Base-by-base conservation (phyloP, 2,797 vertebrate genomes). In the Galagoides demidoff region DNA sequence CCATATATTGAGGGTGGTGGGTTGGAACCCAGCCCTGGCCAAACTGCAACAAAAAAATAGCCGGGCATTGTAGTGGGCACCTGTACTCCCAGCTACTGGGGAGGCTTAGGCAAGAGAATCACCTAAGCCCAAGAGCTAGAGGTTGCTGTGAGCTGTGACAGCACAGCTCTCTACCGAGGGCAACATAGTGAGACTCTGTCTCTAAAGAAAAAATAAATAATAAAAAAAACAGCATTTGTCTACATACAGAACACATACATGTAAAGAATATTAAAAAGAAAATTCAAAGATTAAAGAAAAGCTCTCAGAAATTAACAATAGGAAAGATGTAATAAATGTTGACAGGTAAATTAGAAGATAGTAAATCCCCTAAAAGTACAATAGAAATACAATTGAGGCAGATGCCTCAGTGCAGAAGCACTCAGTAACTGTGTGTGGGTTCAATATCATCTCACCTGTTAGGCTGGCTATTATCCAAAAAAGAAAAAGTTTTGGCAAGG, bases 351-450 rank as follows among this genome's bases (percentile, higher is more conserved):
- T 14, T 87, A 39, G 25, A 82, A 68, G 14, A 83, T 34, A 86
- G 34, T 81, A 87, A 78, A n/a, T 82, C 89, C 76, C 27, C n/a
- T 68, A 5, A 76, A 93, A 86, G 37, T 61, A 81, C 22, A 90
- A 68, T 19, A 86, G 61, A 95, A 86, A 89, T 86, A 31, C 10
- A 79, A 29, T 45, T 89, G 45, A 66, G 25, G 39, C 59, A 45
- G 37, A 7, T 85, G 14, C 45, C 31, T 85, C n/a, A 86, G 7
- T 85, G 49, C 82, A 68, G 39, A 86, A 82, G 22, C 49, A 2
- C 17, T 74, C 17, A 59, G 49, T 84, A 89, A 76, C 43, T 88
- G n/a, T 34, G 22, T 82, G 11, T 74, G 45, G 29, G 39, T 70
- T 85, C 34, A 63, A 14, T 71, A 64, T 81, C n/a, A 68, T 25